phyloP scores from a whole-genome alignment of 92 coral and sea anemone species.

The Metridium senile region DNA sequence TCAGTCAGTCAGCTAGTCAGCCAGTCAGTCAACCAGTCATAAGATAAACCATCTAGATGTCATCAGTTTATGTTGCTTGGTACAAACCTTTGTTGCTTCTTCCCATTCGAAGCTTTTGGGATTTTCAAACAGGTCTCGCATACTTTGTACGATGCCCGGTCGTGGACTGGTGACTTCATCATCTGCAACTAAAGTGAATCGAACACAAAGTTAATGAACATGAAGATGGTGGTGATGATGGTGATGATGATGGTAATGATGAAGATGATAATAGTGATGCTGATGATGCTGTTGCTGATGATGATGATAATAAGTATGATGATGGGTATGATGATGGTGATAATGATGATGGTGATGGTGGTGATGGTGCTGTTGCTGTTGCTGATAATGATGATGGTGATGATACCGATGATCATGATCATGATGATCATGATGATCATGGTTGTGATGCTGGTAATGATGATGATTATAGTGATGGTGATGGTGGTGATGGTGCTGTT shows the following conservation, averaged over 20 bases:
- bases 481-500: background rate
- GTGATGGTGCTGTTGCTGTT: too few species aligned
- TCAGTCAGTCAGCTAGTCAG: background rate
- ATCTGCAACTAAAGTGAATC: constrained; percentile 39
- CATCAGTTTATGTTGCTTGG: background rate
- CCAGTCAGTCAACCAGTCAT: background rate
- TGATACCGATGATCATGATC: background rate
- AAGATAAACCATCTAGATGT: background rate
- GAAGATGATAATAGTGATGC: background rate
- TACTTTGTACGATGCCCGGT: constrained; percentile 62
- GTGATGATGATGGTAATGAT: background rate
- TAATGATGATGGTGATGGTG: background rate
- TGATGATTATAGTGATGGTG: background rate
- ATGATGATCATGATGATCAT: background rate
- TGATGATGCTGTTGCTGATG: background rate
- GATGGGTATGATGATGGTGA: background rate
- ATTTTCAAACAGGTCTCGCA: constrained; percentile 61
- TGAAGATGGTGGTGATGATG: background rate
- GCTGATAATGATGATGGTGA: background rate
- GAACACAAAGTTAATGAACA: too few species aligned
- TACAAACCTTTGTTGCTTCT: constrained; percentile 17
- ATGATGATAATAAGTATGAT: background rate
- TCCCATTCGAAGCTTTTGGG: constrained; percentile 44
- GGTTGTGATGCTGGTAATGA: background rate
- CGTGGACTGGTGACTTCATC: constrained; percentile 63